Base-by-base conservation (phyloP, 2,797 vertebrate genomes). In the Acanthurus leucopareius region DNA sequence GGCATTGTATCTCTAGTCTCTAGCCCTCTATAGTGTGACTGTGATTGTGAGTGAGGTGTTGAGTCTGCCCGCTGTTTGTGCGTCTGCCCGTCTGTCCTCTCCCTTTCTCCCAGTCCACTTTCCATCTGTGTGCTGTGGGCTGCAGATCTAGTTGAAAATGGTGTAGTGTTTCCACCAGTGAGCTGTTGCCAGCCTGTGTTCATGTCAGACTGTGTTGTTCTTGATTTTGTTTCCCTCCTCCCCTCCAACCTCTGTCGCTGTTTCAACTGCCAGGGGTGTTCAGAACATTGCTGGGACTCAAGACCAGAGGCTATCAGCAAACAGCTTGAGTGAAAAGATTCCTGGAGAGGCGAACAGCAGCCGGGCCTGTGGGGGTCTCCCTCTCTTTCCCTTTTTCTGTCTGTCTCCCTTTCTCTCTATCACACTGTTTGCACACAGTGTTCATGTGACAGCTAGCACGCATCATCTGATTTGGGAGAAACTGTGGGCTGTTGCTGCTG, bases 91-190 rank as follows among this genome's bases (percentile, higher is more conserved):
- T 91, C 84, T 86, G 85, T 90, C 85, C 84, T 85, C 75, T 87
- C 82, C 65, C 80, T 85, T 66, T 85, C 88, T 89, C 82, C 87
- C 85, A 72, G 89, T 86, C 82, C 86, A 86, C 81, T 89, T 90
- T 92, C 92, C 90, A 91, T 93, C 91, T 91, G 86, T 84, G 90
- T 83, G 82, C 89, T 87, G 77, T 83, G 87, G 86, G 91, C 77
- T 91, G 87, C 90, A 92, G 84, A 93, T 94, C 92, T 91, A 93
- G 93, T 93, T 95, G 96, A 96, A 96, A 97, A 89, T 92, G 86
- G 91, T 94, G 95, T 92, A 90, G 84, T 74, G 73, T 86, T 47
- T 86, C 89, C 85, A 32, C 83, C 91, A 90, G 90, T 91, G 90
- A 96, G 93, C 95, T 94, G 87, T 94, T 95, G 92, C 89, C 83